These are phyloP conservation scores for Leptothorax acervorum DNA, from an alignment of 2,888 invertebrate genomes.

Conservation along the genomic window DNA sequence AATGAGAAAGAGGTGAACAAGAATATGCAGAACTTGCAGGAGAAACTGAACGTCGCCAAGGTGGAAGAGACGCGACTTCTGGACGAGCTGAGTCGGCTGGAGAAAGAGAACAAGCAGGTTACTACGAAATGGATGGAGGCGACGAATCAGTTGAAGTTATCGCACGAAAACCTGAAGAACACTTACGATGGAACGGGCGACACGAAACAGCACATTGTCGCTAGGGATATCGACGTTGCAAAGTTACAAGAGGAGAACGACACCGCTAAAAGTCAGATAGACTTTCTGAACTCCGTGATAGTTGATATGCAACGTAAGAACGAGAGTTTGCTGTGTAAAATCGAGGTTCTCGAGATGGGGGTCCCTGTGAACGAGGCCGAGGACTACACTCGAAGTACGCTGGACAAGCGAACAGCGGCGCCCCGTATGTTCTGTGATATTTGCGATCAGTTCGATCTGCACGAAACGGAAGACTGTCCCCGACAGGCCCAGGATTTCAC, in stretches of 20 bases:
- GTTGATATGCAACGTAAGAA: conserved; percentile 98
- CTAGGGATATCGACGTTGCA: conserved; percentile 55
- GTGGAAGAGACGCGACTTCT: conserved; percentile 75
- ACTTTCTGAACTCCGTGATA: conserved; percentile 98
- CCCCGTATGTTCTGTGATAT: conserved; percentile 98
- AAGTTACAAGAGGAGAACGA: conserved; percentile 88
- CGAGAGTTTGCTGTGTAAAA: conserved; percentile 92
- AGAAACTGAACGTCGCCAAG: conserved; percentile 77
- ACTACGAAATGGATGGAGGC: conserved; percentile 76
- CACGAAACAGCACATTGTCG: conserved; percentile 71
- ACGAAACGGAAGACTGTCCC: conserved; percentile 99
- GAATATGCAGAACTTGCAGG: conserved; percentile 73
- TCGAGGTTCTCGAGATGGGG: conserved; percentile 92
- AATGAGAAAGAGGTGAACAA: conserved; percentile 78
- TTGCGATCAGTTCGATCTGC: conserved; percentile 98
- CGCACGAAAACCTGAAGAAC: conserved; percentile 80
- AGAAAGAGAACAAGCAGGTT: conserved; percentile 80
- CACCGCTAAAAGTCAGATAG: conserved; percentile 91
- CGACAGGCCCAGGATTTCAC: conserved; percentile 89
- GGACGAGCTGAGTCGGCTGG: conserved; percentile 77
- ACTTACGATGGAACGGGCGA: conserved; percentile 77
- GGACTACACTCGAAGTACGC: conserved; percentile 84
- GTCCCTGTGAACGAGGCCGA: conserved; percentile 86
- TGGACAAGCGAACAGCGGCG: conserved; percentile 87
- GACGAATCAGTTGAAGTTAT: conserved; percentile 76